Conservation (phyloP, 2,113 vertebrate genomes). For the Microtus oregoni region DNA sequence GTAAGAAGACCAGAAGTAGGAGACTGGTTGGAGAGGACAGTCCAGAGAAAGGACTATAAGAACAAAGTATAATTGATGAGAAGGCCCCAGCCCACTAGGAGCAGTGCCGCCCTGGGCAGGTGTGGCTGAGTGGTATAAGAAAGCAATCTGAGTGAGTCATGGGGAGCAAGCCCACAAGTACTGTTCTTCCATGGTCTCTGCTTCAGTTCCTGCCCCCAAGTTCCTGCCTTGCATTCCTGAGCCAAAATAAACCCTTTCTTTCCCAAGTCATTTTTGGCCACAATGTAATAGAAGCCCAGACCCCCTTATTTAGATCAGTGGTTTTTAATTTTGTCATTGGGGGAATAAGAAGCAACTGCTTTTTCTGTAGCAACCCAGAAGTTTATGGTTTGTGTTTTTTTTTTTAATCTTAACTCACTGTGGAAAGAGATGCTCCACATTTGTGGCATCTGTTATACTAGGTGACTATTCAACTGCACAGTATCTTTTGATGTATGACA, state of each 20-base stretch:
- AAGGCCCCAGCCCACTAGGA: background rate
- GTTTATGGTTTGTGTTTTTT: background rate
- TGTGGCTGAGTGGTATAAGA: background rate
- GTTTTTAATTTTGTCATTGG: background rate
- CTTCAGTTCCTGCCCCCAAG: background rate
- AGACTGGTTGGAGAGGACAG: background rate
- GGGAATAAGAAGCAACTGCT: background rate
- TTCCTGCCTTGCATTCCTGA: background rate
- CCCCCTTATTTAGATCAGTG: background rate
- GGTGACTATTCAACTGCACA: background rate
- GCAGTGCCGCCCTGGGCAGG: background rate
- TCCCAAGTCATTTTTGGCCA: background rate
- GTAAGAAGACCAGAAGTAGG: background rate
- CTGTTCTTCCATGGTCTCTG: background rate
- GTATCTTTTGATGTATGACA: background rate
- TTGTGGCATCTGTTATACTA: background rate
- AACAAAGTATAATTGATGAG: background rate
- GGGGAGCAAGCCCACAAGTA: background rate
- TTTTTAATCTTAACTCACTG: background rate
- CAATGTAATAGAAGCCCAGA: too few species aligned
- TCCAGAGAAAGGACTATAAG: background rate
- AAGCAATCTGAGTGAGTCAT: too few species aligned
- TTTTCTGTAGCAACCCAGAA: background rate
- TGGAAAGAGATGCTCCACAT: background rate
- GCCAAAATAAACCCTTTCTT: background rate